Conservation (phyloP, 2,888 invertebrate species). For the Erebia ligea region DNA sequence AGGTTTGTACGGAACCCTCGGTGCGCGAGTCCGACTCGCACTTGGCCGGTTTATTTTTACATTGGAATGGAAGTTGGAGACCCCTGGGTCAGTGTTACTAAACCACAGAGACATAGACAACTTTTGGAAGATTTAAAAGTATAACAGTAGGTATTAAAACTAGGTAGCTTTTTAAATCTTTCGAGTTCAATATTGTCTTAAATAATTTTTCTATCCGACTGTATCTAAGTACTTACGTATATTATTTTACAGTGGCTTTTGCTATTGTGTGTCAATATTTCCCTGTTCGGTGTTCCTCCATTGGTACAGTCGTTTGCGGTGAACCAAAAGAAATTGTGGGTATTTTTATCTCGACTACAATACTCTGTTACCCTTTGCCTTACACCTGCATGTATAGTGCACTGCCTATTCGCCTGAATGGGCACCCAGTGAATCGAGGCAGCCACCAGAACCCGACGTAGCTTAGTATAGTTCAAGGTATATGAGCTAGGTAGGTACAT, state of each 20-base stretch:
- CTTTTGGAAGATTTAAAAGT: too few relatives aligned
- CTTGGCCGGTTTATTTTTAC: too few relatives aligned
- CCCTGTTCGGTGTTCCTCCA: constrained; percentile 33
- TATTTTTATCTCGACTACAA: constrained; percentile 54
- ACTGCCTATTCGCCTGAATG: constrained; percentile 59
- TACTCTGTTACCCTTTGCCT: constrained; percentile 55
- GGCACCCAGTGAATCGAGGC: constrained; percentile 71
- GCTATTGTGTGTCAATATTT: constrained; percentile 23
- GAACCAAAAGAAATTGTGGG: constrained; percentile 50
- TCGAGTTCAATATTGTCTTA: background rate
- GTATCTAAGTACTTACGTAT: background rate
- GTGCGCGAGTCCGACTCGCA: too few relatives aligned
- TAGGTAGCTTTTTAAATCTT: too few relatives aligned
- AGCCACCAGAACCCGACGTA: constrained; percentile 51
- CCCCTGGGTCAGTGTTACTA: too few relatives aligned
- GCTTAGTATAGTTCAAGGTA: constrained; percentile 48
- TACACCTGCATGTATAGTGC: constrained; percentile 56
- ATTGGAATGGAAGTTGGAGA: too few relatives aligned
- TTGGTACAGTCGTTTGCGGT: constrained; percentile 44
- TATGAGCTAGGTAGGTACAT: background rate
- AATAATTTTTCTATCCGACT: background rate
- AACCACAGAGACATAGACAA: too few relatives aligned
- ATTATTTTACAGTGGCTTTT: background rate
- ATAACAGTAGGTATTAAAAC: too few relatives aligned
- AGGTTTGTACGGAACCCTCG: too few relatives aligned